Evolutionary conservation across 2,888 invertebrate genomes (phyloP).

Genomic region (Drosophila affinis): DNA sequence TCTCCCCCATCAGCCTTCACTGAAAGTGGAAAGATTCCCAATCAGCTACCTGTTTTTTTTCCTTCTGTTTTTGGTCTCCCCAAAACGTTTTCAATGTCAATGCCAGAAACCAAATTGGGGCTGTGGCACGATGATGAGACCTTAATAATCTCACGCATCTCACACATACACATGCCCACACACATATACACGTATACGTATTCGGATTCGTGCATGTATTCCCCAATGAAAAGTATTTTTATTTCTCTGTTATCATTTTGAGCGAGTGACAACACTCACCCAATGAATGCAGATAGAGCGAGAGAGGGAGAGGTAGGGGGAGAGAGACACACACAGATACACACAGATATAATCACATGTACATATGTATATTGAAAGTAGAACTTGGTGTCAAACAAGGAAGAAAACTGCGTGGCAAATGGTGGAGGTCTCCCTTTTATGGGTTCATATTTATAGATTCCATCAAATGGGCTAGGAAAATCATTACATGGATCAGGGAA

Average conservation of each 20-base stretch:
- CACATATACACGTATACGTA: not conserved
- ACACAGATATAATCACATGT: not conserved
- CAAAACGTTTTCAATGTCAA: conserved; percentile 60
- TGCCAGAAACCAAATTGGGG: conserved; percentile 32
- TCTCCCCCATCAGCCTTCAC: conserved; percentile 39
- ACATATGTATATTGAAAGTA: conserved; percentile 26
- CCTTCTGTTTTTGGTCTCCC: not conserved
- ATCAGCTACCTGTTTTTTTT: conserved; percentile 21
- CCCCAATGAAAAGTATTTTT: conserved; percentile 45
- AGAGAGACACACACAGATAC: not conserved
- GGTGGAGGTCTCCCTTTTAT: not conserved
- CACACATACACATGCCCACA: conserved; percentile 10
- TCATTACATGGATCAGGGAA: not conserved
- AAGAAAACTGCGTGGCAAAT: not conserved
- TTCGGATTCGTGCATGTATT: conserved; percentile 16
- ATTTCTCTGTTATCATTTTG: conserved; percentile 53
- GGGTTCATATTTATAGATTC: not conserved
- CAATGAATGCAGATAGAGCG: too few species aligned
- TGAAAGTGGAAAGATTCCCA: conserved; percentile 35
- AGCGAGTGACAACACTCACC: conserved; percentile 27
- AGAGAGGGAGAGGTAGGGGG: not conserved
- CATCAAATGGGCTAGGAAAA: not conserved
- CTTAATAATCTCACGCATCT: conserved; percentile 26
- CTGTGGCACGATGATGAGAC: conserved; percentile 28
- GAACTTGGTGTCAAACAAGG: conserved; percentile 18